Base-by-base conservation (phyloP, 2,797 vertebrate species). In the Lacerta bilineata region DNA sequence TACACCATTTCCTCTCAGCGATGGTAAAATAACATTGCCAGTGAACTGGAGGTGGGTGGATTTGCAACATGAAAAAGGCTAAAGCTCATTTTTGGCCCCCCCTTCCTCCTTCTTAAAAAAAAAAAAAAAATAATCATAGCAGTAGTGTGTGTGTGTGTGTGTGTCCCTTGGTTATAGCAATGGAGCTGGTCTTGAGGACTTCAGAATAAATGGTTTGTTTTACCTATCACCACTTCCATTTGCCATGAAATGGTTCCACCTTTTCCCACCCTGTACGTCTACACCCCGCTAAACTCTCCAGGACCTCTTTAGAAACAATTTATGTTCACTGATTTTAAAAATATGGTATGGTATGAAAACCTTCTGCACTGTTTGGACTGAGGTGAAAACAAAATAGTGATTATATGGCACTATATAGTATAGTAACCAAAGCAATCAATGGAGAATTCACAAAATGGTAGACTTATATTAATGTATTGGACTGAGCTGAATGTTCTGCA, bases 181-280 rank as follows among this genome's bases (percentile, higher is more conserved):
- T 46, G 27, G 29, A n/a, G 23, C 66, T 71, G 2, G 39, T 29
- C 72, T 15, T 3, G 23, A 29, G n/a, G 7, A 20, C 29, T 18
- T 78, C n/a, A 84, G 69, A 90, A 92, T 93, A 86, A 87, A 83
- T 74, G 68, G 46, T 90, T 33, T 33, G 46, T 90, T 61, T 83
- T 74, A 84, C 4, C 23, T 50, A 84, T 86, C 89, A 91, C 68
- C 33, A 88, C 74, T 90, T 88, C 81, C 77, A 75, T 89, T 89
- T 92, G 78, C 84, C 55, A 68, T 80, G 75, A 87, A 61, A 80
- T 23, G 29, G 27, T 11, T 36, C 50, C 23, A 39, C 86, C 33
- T 41, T 87, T 82, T 33, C 43, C 36, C 36, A 33, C 43, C 1
- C 69, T 72, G 43, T 46, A 68, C 10, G 71, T 74, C 43, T 69